A percentile compares a stretch with the other conserved stretches of the same genome.
phyloP scores from a whole-genome alignment of 2,797 vertebrate genomes.

The Anniella stebbinsi region DNA sequence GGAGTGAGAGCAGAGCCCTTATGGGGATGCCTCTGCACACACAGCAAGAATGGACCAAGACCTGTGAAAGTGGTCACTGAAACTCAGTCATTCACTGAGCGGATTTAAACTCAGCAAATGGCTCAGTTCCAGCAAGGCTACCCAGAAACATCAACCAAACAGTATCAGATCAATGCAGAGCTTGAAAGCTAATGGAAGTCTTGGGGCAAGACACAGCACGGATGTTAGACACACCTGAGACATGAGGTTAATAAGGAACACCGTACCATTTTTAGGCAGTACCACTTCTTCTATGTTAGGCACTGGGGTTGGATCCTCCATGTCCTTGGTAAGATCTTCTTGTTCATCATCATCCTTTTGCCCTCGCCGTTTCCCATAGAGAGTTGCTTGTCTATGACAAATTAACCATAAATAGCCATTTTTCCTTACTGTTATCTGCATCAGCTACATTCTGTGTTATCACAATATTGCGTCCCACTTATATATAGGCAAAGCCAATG shows the following conservation, averaged over 20 bases:
- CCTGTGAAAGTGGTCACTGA: no score
- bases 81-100: not conserved
- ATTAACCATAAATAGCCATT: constrained; percentile 11
- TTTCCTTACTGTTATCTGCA: not conserved
- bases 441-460: not conserved
- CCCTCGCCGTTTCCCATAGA: constrained; percentile 91
- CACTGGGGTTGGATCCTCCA: constrained; percentile 95
- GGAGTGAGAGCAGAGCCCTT: no score
- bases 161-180: accelerated
- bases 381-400: constrained; percentile 84
- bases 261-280: constrained; percentile 91
- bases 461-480: no score
- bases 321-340: constrained; percentile 95
- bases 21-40: not conserved
- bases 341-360: constrained; percentile 95
- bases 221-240: not conserved
- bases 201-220: accelerated
- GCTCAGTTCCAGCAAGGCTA: not conserved
- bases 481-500: not conserved
- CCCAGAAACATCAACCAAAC: not conserved
- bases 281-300: constrained; percentile 96
- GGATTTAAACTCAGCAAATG: not conserved
- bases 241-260: not conserved
- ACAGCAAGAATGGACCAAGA: not conserved
- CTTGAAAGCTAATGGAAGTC: not conserved